Percentiles rank a stretch among this genome's conserved stretches.
Conservation (phyloP, 2,113 vertebrate species). For the Ploceus nigricollis region DNA sequence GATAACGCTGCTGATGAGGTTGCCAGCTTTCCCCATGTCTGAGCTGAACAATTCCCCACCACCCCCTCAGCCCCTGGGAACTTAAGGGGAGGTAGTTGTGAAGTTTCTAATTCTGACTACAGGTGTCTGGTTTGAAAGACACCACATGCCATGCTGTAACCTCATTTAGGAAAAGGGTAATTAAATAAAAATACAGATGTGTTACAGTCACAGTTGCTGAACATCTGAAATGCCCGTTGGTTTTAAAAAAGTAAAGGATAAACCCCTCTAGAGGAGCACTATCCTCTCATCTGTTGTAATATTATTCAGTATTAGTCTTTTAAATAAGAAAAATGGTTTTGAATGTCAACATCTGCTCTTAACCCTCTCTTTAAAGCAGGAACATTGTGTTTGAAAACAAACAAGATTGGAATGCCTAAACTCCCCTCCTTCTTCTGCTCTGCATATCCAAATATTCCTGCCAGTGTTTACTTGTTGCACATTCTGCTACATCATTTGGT, state of each 20-base stretch:
- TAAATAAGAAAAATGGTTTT: background rate
- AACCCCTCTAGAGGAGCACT: background rate
- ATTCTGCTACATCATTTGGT: background rate
- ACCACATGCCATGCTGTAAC: slow-evolving; percentile 59
- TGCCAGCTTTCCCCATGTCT: slow-evolving; percentile 51
- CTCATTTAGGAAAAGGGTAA: slow-evolving; percentile 70
- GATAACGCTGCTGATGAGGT: slow-evolving; percentile 69
- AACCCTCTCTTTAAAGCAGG: background rate
- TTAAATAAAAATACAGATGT: slow-evolving; percentile 76
- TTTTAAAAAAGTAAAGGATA: background rate
- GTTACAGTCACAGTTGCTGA: slow-evolving; percentile 64
- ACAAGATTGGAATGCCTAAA: background rate
- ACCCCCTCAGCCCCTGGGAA: background rate
- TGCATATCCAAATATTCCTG: background rate
- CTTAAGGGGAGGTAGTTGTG: background rate
- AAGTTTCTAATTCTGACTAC: slow-evolving; percentile 60
- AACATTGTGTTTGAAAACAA: slow-evolving; percentile 27
- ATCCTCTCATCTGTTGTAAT: background rate
- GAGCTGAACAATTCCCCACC: slow-evolving; percentile 26
- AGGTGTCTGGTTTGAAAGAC: slow-evolving; percentile 66
- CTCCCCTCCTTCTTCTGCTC: background rate
- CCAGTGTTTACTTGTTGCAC: background rate
- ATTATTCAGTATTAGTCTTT: slow-evolving; percentile 53
- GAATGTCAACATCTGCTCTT: background rate
- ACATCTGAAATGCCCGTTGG: slow-evolving; percentile 49